phyloP scores from a whole-genome alignment of 2,797 vertebrate genomes.

The Sarcoramphus papa region DNA sequence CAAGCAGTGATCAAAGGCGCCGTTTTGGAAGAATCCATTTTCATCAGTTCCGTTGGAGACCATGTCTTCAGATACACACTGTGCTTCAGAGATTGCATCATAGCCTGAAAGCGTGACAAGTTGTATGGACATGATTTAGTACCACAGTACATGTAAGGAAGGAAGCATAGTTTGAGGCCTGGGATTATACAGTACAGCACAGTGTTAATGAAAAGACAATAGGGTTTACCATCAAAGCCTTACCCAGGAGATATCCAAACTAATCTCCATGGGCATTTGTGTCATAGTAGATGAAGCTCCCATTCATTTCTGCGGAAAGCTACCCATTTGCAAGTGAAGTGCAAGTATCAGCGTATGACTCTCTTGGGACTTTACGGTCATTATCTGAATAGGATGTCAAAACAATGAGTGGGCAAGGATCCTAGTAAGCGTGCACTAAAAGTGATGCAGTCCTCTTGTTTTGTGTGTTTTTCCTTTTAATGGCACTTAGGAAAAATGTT shows the following conservation, averaged over 20 bases:
- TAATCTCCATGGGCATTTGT: neutral
- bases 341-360: neutral
- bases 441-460: neutral
- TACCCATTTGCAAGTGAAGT: neutral
- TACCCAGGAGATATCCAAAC: neutral
- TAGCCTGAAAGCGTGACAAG: constrained; percentile 78
- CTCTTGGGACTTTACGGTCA: neutral
- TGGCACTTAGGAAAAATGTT: neutral
- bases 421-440: neutral
- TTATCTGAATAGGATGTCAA: neutral
- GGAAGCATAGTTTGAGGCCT: neutral
- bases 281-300: neutral
- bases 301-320: neutral
- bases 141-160: neutral
- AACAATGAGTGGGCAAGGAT: constrained; percentile 8
- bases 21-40: constrained; percentile 89
- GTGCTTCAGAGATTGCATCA: constrained; percentile 81
- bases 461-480: neutral
- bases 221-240: neutral
- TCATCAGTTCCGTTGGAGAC: constrained; percentile 84
- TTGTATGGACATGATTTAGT: neutral
- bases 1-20: constrained; percentile 92
- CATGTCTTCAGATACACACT: constrained; percentile 79
- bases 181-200: neutral
- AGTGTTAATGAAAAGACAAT: neutral